Percentiles rank a stretch among this genome's conserved stretches.
phyloP scores from a whole-genome alignment of 1,140 invertebrate genomes.

The Pseudomyrmex sp. region DNA sequence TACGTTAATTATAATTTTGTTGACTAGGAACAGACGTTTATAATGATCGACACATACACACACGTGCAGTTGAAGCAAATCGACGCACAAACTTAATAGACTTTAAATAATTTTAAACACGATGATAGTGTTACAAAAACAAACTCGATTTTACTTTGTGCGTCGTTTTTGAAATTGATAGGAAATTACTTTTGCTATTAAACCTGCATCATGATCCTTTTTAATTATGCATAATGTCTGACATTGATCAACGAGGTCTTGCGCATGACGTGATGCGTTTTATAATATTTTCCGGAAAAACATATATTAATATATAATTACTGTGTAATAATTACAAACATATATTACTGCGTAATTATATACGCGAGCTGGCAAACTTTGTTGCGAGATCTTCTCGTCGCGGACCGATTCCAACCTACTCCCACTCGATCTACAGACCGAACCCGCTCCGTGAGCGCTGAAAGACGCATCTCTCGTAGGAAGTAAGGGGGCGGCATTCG shows the following conservation, averaged over 20 bases:
- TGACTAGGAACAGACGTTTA: too few species aligned
- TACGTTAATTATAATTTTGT: background rate
- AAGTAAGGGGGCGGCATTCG: constrained; percentile 36
- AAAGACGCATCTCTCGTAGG: constrained; percentile 35
- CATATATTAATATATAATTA: background rate
- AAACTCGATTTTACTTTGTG: constrained; percentile 14
- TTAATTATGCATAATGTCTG: constrained; percentile 8
- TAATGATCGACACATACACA: background rate
- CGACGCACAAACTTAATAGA: too few species aligned
- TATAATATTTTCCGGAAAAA: constrained; percentile 11
- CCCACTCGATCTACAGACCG: constrained; percentile 17
- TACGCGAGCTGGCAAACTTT: background rate
- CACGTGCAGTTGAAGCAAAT: too few species aligned
- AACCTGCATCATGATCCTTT: background rate
- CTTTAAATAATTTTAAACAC: background rate
- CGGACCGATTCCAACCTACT: background rate
- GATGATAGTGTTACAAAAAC: background rate
- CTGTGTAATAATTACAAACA: constrained; percentile 25
- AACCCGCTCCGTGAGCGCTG: constrained; percentile 8
- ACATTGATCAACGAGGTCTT: background rate
- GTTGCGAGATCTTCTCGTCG: background rate
- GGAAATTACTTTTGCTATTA: constrained; percentile 24
- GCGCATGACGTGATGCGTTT: background rate
- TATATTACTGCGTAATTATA: background rate
- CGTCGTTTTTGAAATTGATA: background rate